Evolutionary conservation across 2,888 invertebrate genomes (phyloP).

Genomic region (Drosophila buzzatii): DNA sequence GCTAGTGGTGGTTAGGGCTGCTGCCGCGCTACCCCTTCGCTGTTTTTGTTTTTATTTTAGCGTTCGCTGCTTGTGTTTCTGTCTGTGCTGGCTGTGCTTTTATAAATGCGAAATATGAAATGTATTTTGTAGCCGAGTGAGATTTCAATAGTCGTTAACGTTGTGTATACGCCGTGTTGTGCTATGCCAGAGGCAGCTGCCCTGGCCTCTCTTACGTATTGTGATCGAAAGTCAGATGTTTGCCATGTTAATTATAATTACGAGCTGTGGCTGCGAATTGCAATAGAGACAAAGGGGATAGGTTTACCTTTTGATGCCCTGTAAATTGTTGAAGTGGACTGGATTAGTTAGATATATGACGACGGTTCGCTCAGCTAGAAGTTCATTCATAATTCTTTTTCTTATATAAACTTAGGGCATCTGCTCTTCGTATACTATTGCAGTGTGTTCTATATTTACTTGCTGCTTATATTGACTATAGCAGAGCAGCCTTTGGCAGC

Average conservation of each 20-base stretch:
- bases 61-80: constrained; percentile 18
- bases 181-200: constrained; percentile 34
- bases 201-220: constrained; percentile 22
- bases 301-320: neutral
- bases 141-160: constrained; percentile 46
- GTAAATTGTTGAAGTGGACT: neutral
- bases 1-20: neutral
- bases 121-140: constrained; percentile 33
- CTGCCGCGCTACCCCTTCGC: constrained; percentile 8
- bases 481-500: constrained; percentile 29
- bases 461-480: constrained; percentile 29
- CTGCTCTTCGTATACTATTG: too few species aligned
- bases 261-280: constrained; percentile 26
- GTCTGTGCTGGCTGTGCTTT: constrained; percentile 15
- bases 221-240: constrained; percentile 52
- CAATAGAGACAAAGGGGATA: constrained; percentile 16
- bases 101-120: constrained; percentile 42
- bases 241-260: constrained; percentile 68
- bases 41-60: constrained; percentile 40
- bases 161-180: constrained; percentile 42
- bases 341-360: neutral
- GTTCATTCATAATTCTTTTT: neutral
- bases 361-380: neutral
- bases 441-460: neutral
- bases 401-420: constrained; percentile 5